Percentiles rank a stretch among this genome's conserved stretches.
These are phyloP conservation scores for Heliconius erato DNA, from an alignment of 2,888 invertebrate genomes.

Conservation along the genomic window DNA sequence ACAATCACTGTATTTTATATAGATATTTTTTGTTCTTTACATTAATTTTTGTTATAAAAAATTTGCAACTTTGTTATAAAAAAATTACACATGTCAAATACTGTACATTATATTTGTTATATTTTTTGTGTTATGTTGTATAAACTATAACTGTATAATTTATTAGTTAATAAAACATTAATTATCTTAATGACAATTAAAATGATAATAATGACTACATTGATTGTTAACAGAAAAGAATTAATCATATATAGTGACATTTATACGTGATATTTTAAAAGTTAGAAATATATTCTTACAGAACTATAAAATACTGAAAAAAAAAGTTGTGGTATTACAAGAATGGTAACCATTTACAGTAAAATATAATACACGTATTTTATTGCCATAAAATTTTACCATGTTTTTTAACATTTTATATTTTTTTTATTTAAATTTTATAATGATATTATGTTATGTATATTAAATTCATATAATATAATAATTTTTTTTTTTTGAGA, in stretches of 20 bases:
- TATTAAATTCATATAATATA: too few species aligned
- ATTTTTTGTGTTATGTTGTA: neutral
- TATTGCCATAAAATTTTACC: neutral
- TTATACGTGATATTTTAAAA: neutral
- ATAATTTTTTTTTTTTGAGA: too few species aligned
- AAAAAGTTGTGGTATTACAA: too few species aligned
- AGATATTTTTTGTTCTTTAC: too few species aligned
- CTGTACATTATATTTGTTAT: too few species aligned
- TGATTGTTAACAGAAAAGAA: neutral
- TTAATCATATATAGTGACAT: neutral
- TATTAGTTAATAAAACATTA: constrained; percentile 2
- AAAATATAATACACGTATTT: neutral
- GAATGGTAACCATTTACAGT: neutral
- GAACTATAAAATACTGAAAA: neutral
- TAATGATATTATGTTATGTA: too few species aligned
- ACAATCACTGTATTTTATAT: too few species aligned
- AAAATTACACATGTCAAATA: too few species aligned
- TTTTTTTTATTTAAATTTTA: too few species aligned
- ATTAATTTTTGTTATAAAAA: too few species aligned
- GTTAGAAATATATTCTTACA: neutral
- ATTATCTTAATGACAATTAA: neutral
- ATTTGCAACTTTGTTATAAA: too few species aligned
- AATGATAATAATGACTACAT: constrained; percentile 6
- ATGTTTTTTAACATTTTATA: too few species aligned
- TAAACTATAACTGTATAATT: neutral